These are phyloP conservation scores for Heliconius congener DNA, from an alignment of 1,140 invertebrate genomes.

Conservation along the genomic window DNA sequence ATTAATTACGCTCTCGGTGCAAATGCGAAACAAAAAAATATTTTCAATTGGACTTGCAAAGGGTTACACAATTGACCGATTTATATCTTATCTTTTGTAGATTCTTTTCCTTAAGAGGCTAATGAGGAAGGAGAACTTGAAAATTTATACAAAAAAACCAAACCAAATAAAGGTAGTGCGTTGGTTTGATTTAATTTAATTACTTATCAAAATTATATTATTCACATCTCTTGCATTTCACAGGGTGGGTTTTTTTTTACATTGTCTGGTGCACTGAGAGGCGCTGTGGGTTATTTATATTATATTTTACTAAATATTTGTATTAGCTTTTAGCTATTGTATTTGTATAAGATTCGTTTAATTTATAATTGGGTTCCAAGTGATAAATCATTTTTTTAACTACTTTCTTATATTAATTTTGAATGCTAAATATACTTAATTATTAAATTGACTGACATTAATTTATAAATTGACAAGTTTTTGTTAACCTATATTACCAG, in stretches of 20 bases:
- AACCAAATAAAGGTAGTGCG: not conserved
- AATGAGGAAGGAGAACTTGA: conserved; percentile 32
- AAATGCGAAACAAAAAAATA: not conserved
- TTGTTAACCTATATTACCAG: too few relatives aligned
- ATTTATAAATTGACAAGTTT: too few relatives aligned
- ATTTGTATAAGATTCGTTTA: too few relatives aligned
- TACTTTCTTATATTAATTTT: too few relatives aligned
- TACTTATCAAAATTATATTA: not conserved
- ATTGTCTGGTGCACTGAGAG: too few relatives aligned
- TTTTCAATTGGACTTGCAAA: not conserved
- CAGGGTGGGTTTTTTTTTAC: not conserved
- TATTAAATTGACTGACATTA: too few relatives aligned
- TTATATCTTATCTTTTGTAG: conserved; percentile 34
- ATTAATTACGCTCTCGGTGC: not conserved
- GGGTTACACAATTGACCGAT: conserved; percentile 40
- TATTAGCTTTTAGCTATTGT: too few relatives aligned
- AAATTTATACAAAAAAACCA: not conserved
- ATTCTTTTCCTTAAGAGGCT: conserved; percentile 35
- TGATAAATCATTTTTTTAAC: too few relatives aligned
- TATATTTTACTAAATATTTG: too few relatives aligned
- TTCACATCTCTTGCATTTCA: not conserved
- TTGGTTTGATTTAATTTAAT: conserved; percentile 5
- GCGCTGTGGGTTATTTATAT: too few relatives aligned
- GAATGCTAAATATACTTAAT: too few relatives aligned
- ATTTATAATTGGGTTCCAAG: too few relatives aligned